Percentiles rank a stretch among this genome's conserved stretches.
Conservation (phyloP, 2,797 vertebrate genomes). For the Falco peregrinus region DNA sequence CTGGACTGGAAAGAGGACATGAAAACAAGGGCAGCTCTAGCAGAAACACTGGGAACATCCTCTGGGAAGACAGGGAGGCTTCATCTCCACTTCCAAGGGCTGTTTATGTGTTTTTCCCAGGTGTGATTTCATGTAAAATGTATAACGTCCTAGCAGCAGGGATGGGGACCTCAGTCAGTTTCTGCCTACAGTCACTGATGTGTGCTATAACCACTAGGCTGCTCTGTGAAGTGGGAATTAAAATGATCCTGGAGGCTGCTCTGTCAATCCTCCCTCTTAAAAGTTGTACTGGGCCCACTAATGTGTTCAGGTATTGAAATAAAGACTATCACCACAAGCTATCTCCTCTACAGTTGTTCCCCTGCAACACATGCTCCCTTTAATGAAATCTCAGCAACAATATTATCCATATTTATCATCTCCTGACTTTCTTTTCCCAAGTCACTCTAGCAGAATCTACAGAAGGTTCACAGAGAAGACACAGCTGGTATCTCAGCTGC, state of each 20-base stretch:
- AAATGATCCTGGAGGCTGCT: background rate
- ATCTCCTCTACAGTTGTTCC: background rate
- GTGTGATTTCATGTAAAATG: background rate
- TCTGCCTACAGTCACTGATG: background rate
- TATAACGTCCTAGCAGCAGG: background rate
- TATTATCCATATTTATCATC: slow-evolving; percentile 6
- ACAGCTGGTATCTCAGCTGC: slow-evolving; percentile 59
- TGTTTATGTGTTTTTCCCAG: background rate
- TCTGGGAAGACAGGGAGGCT: background rate
- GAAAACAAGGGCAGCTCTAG: background rate
- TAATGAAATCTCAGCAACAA: background rate
- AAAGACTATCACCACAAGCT: background rate
- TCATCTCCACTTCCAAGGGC: background rate
- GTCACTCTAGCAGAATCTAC: background rate
- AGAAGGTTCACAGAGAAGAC: slow-evolving; percentile 27
- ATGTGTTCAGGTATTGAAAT: background rate
- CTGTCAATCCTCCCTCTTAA: background rate
- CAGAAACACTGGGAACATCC: background rate
- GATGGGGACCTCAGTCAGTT: background rate
- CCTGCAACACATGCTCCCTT: background rate
- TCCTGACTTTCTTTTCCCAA: slow-evolving; percentile 25
- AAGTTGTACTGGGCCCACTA: background rate
- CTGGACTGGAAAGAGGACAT: background rate
- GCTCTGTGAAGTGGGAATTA: background rate
- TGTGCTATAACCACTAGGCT: background rate